These are phyloP conservation scores for Dryobota labecula DNA, from an alignment of 2,888 invertebrate species.

Conservation along the genomic window DNA sequence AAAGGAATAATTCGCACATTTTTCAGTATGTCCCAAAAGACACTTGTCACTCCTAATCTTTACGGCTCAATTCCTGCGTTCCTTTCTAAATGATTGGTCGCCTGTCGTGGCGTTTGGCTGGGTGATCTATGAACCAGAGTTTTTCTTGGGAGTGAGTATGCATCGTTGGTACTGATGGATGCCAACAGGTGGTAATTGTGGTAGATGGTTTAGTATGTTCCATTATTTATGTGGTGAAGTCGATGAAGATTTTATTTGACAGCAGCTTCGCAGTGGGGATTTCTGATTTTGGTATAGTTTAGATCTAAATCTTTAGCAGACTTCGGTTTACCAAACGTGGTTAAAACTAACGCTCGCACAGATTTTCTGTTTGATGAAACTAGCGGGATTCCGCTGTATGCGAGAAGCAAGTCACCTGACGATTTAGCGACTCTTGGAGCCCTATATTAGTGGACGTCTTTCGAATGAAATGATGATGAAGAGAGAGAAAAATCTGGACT, in stretches of 20 bases:
- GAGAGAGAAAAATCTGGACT: no score
- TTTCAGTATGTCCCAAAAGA: background rate
- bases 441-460: no score
- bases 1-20: conserved; percentile 1
- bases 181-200: conserved; percentile 29
- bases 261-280: background rate
- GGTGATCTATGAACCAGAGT: conserved; percentile 32
- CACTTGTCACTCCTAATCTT: conserved; percentile 19
- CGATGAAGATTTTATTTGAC: conserved; percentile 19
- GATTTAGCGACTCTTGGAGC: no score
- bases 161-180: conserved; percentile 35
- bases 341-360: no score
- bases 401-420: no score
- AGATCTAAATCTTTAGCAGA: background rate
- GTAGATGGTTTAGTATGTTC: background rate
- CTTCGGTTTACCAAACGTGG: no score
- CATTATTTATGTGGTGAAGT: conserved; percentile 27
- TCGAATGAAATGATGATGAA: no score
- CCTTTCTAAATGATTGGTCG: conserved; percentile 33
- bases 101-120: conserved; percentile 7
- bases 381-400: no score
- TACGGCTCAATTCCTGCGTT: conserved; percentile 24
- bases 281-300: background rate
- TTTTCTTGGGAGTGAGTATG: conserved; percentile 27
- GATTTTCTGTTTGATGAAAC: no score